Percentiles rank a stretch among this genome's conserved stretches.
phyloP scores from a whole-genome alignment of 1,140 invertebrate species.

The Drosophila pseudoananassae region DNA sequence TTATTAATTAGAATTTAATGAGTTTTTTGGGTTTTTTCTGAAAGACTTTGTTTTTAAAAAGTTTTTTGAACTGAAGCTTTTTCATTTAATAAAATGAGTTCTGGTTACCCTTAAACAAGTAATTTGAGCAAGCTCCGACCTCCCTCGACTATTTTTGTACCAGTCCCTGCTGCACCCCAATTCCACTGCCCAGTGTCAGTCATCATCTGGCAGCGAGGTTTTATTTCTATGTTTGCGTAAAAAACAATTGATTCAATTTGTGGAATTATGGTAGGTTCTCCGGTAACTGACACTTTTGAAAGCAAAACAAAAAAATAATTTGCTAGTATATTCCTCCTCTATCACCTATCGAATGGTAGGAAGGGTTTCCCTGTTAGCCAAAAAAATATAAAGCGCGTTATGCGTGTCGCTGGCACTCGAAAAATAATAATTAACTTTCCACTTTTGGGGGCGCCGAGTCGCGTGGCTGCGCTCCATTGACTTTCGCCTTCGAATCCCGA shows the following conservation, averaged over 20 bases:
- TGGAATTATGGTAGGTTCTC: constrained; percentile 7
- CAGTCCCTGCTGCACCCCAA: constrained; percentile 2
- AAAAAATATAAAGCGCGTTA: constrained; percentile 60
- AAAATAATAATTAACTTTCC: constrained; percentile 67
- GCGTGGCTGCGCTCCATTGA: constrained; percentile 72
- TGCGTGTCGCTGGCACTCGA: constrained; percentile 34
- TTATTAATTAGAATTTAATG: too few relatives aligned
- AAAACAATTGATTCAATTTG: constrained; percentile 79
- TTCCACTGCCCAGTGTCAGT: constrained; percentile 35
- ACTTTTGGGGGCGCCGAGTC: constrained; percentile 53
- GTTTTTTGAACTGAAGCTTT: not conserved
- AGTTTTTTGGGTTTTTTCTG: too few relatives aligned
- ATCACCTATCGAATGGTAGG: too few relatives aligned
- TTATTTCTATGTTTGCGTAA: constrained; percentile 50
- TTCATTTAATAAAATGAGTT: not conserved
- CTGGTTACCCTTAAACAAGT: not conserved
- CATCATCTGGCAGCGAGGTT: constrained; percentile 38
- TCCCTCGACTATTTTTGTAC: not conserved
- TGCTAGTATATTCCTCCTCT: too few relatives aligned
- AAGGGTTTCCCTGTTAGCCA: constrained; percentile 22
- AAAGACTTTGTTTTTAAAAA: too few relatives aligned
- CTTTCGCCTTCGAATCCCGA: constrained; percentile 17
- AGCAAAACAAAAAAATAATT: not conserved
- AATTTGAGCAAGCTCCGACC: not conserved
- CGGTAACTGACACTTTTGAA: constrained; percentile 9